Evolutionary conservation across 2,113 vertebrate genomes (phyloP).

Genomic region (Microtus oregoni): DNA sequence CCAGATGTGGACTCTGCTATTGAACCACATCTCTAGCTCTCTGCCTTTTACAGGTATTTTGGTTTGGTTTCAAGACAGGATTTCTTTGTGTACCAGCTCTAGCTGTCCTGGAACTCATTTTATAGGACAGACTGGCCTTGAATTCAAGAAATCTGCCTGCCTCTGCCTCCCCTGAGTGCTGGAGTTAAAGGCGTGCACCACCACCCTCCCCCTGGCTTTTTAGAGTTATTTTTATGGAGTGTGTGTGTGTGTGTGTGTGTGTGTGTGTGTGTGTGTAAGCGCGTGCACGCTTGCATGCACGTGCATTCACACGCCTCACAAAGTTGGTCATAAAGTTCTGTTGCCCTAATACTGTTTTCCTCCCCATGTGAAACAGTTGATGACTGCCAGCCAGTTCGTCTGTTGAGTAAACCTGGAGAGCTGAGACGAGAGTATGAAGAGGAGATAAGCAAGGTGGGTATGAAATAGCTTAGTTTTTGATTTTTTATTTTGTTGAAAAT

Average conservation of each 20-base stretch:
- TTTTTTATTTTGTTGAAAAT: background rate
- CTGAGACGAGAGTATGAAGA: slow-evolving; percentile 90
- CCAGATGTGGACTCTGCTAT: background rate
- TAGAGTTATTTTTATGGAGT: background rate
- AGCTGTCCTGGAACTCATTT: background rate
- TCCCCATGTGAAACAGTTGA: slow-evolving; percentile 77
- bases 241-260: too few relatives aligned
- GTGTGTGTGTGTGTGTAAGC: too few relatives aligned
- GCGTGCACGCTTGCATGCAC: too few relatives aligned
- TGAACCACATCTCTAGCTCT: background rate
- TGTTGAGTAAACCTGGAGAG: slow-evolving; percentile 89
- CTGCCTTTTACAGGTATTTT: background rate
- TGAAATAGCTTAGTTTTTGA: background rate
- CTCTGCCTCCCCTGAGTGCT: background rate
- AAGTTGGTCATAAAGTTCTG: slow-evolving; percentile 33
- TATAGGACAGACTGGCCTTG: background rate
- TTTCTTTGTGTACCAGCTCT: background rate
- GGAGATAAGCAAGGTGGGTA: slow-evolving; percentile 88
- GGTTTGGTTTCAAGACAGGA: background rate
- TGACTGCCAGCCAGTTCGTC: slow-evolving; percentile 77
- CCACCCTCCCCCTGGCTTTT: background rate
- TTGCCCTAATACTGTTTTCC: slow-evolving; percentile 11
- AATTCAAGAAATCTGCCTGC: background rate
- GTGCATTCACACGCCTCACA: background rate
- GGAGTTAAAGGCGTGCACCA: background rate